A percentile compares a stretch with the other conserved stretches of the same genome.
Evolutionary conservation across 2,888 invertebrate species (phyloP).

Genomic region (Leucozona laternaria): DNA sequence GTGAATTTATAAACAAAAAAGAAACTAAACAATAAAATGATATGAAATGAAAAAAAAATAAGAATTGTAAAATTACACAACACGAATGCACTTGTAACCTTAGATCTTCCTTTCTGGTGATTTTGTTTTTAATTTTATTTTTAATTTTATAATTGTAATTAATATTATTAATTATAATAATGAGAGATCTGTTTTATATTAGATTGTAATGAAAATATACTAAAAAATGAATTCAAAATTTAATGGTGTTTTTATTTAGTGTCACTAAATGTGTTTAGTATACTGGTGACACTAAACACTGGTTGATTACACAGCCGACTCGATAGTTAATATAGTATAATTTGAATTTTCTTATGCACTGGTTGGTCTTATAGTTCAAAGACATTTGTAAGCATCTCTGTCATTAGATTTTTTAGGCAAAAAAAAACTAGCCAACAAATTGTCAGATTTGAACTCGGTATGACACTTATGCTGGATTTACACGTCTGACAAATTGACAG

Average conservation of each 20-base stretch:
- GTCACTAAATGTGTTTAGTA: too few relatives aligned
- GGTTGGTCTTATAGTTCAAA: too few relatives aligned
- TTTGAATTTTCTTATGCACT: too few relatives aligned
- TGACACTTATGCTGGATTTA: too few relatives aligned
- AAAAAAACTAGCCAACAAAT: too few relatives aligned
- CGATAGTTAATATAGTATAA: too few relatives aligned
- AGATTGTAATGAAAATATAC: conserved; percentile 72
- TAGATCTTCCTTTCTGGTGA: conserved; percentile 76
- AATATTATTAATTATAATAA: conserved; percentile 67
- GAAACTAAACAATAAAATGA: conserved; percentile 19
- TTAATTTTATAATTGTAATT: conserved; percentile 72
- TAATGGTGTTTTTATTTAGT: not conserved
- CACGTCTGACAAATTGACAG: too few relatives aligned
- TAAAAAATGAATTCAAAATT: conserved; percentile 64
- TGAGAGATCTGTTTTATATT: conserved; percentile 73
- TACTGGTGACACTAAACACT: too few relatives aligned
- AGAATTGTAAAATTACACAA: conserved; percentile 63
- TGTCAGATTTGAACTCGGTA: too few relatives aligned
- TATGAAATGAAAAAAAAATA: conserved; percentile 11
- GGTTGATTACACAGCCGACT: too few relatives aligned
- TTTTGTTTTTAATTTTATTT: conserved; percentile 74
- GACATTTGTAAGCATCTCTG: too few relatives aligned
- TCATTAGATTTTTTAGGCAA: too few relatives aligned
- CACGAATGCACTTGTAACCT: conserved; percentile 74
- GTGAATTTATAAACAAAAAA: conserved; percentile 50